Base-by-base conservation (phyloP, 92 coral and sea anemone genomes). In the Isaurus tuberculatus region DNA sequence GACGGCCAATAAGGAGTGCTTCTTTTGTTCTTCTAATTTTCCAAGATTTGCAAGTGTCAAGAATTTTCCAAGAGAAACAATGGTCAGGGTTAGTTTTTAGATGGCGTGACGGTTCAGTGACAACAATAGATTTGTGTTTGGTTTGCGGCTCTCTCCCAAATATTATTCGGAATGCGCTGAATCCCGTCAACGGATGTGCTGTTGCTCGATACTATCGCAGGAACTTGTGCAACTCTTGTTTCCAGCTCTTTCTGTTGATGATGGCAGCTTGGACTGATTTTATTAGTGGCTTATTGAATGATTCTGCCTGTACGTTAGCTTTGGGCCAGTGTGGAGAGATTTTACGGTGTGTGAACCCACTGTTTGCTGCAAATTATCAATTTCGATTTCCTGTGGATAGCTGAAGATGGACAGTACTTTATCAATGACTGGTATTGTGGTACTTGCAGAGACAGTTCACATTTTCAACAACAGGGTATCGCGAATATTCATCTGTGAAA, bases 141-240 rank as follows among this genome's bases (percentile, higher is more conserved):
- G n/a, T n/a, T n/a, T n/a, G n/a, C n/a, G n/a, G n/a, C n/a, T n/a
- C n/a, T n/a, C n/a, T n/a, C n/a, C n/a, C n/a, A n/a, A n/a, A n/a
- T n/a, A n/a, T n/a, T n/a, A n/a, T n/a, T n/a, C n/a, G n/a, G n/a
- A n/a, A n/a, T n/a, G n/a, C n/a, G n/a, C n/a, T n/a, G n/a, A n/a
- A n/a, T n/a, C 46, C 43, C 32, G 70, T 64, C 8, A 34, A 23
- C 8, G 70, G 10, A 29, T 67, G 72, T 67, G 72, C 43, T 67
- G 72, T 67, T 29, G 72, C 72, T 44, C 46, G 23, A 44, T 67
- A 67, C 19, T 67, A 44, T 29, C 72, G 46, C 72, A 67, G 72
- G 1, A 67, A 67, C 32, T 64, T 64, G 9, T 64, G 27, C 33
- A 64, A 23, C 27, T 64, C 70, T 64, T 64, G 70, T 22, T 64